Evolutionary conservation across 2,113 vertebrate species (phyloP).

Genomic region (Eupsittula cactorum): DNA sequence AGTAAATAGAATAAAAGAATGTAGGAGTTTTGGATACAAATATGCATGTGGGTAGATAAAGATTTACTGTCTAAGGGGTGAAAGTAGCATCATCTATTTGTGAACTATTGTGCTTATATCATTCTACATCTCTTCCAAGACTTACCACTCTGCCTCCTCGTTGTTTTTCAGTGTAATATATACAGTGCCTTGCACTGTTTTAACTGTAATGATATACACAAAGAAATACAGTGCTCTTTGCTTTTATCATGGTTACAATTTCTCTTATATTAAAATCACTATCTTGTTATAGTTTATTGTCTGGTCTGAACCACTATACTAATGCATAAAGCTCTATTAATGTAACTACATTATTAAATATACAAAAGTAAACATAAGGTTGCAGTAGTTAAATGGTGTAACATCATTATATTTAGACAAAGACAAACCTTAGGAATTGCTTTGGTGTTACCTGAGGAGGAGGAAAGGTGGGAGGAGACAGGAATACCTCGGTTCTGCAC

Average conservation of each 20-base stretch:
- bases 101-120: not conserved
- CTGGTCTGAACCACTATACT: not conserved
- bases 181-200: not conserved
- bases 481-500: not conserved
- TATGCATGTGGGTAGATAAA: not conserved
- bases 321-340: not conserved
- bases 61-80: not conserved
- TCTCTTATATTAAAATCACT: not conserved
- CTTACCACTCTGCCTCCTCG: not conserved
- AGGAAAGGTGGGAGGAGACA: not conserved
- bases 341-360: not conserved
- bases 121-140: not conserved
- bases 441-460: not conserved
- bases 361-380: not conserved
- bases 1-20: not conserved
- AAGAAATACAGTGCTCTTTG: not conserved
- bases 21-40: not conserved
- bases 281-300: not conserved
- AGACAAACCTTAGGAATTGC: not conserved
- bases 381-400: not conserved
- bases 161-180: not conserved
- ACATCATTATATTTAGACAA: not conserved
- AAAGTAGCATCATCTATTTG: not conserved
- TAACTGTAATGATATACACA: not conserved
- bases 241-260: not conserved